Evolutionary conservation across 1,140 invertebrate genomes (phyloP).

Genomic region (Uloborus diversus): DNA sequence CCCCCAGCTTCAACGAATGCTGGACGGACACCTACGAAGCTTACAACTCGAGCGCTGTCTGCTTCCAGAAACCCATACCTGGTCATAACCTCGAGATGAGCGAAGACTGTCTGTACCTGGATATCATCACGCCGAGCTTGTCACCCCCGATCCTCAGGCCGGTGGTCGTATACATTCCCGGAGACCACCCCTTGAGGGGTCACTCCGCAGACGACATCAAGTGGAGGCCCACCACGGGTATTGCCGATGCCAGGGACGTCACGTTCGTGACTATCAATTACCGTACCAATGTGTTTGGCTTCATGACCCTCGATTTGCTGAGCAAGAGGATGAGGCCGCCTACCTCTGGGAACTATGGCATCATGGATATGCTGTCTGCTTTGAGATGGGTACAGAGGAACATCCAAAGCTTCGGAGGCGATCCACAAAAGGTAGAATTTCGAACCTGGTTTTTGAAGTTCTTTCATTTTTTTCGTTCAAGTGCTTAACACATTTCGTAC

Average conservation of each 20-base stretch:
- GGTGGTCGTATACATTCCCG: slow-evolving; percentile 85
- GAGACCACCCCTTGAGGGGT: slow-evolving; percentile 67
- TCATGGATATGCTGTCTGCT: slow-evolving; percentile 80
- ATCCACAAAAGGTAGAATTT: slow-evolving; percentile 66
- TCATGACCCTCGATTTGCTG: slow-evolving; percentile 76
- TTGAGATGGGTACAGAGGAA: slow-evolving; percentile 80
- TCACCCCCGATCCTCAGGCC: slow-evolving; percentile 75
- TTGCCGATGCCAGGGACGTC: slow-evolving; percentile 78
- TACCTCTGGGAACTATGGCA: slow-evolving; percentile 86
- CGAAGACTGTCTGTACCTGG: slow-evolving; percentile 83
- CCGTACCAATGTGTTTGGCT: slow-evolving; percentile 76
- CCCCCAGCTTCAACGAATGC: slow-evolving; percentile 76
- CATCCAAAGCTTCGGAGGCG: slow-evolving; percentile 83
- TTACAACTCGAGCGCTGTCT: slow-evolving; percentile 64
- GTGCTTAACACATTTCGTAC: no score
- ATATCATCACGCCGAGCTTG: slow-evolving; percentile 69
- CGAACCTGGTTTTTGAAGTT: no score
- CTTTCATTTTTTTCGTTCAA: no score
- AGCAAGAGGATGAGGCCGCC: slow-evolving; percentile 67
- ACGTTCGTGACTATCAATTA: slow-evolving; percentile 86
- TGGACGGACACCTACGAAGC: slow-evolving; percentile 80
- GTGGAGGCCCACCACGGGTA: slow-evolving; percentile 67
- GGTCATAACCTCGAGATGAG: slow-evolving; percentile 68
- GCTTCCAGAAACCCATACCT: slow-evolving; percentile 70
- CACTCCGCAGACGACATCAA: slow-evolving; percentile 58